Percentiles rank a stretch among this genome's conserved stretches.
Evolutionary conservation across 2,797 vertebrate genomes (phyloP).

Genomic region (Furcifer pardalis): DNA sequence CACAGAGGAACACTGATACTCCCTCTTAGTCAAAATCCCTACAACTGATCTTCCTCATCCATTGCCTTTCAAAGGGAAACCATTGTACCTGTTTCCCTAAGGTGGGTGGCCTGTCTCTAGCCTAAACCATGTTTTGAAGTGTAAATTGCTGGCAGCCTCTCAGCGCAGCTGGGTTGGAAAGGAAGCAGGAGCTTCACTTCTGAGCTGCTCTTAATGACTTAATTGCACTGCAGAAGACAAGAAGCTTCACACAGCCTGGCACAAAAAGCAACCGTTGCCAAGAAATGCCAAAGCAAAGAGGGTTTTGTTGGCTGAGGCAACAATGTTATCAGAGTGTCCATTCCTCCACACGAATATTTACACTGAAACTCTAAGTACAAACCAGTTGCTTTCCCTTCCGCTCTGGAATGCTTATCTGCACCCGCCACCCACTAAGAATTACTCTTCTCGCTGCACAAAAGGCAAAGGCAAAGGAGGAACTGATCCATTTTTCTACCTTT

Average conservation of each 20-base stretch:
- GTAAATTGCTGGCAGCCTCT: background rate
- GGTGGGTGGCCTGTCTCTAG: background rate
- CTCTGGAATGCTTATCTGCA: constrained; percentile 14
- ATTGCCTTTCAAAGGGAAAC: constrained; percentile 17
- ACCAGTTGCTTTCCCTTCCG: constrained; percentile 8
- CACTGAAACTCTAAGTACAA: constrained; percentile 44
- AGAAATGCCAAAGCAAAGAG: constrained; percentile 31
- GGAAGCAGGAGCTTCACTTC: constrained; percentile 46
- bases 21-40: background rate
- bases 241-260: constrained; percentile 32
- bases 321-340: constrained; percentile 7
- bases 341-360: constrained; percentile 23
- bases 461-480: background rate
- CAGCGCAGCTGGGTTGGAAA: constrained; percentile 32
- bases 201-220: constrained; percentile 52
- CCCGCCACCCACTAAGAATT: background rate
- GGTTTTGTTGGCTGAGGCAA: constrained; percentile 33
- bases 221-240: constrained; percentile 53
- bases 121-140: background rate
- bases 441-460: background rate
- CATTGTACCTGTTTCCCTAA: background rate
- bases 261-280: constrained; percentile 44
- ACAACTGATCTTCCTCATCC: background rate
- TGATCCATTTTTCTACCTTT: constrained; percentile 32
- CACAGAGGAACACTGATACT: background rate